phyloP scores from a whole-genome alignment of 2,113 vertebrate species.

The Menura novaehollandiae region DNA sequence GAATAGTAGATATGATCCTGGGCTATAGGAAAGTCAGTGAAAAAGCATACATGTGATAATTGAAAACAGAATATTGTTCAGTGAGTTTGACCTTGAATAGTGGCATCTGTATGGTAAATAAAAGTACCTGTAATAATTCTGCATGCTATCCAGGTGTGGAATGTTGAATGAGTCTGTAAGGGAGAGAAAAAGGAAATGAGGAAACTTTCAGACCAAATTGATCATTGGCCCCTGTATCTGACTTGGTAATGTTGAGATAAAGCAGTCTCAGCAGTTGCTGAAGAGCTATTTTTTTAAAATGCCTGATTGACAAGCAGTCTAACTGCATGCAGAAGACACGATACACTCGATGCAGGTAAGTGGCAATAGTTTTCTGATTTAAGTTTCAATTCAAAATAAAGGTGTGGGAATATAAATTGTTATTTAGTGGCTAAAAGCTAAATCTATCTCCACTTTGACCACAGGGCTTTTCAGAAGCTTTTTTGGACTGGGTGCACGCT shows the following conservation, averaged over 20 bases:
- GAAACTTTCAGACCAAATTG: background rate
- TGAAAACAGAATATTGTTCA: background rate
- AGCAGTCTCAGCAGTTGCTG: background rate
- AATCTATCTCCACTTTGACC: background rate
- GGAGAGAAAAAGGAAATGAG: conserved; percentile 20
- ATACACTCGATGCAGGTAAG: background rate
- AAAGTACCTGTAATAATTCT: conserved; percentile 94
- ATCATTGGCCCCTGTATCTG: background rate
- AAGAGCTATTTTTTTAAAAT: background rate
- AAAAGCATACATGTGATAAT: background rate
- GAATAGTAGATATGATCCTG: background rate
- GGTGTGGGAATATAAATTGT: background rate
- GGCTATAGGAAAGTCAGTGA: background rate
- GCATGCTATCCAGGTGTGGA: conserved; percentile 83
- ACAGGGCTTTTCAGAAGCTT: background rate
- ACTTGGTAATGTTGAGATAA: background rate
- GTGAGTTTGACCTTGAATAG: background rate
- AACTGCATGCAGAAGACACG: background rate
- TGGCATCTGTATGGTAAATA: background rate
- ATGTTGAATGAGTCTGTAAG: conserved; percentile 92
- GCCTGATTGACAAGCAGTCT: background rate
- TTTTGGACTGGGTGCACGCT: background rate
- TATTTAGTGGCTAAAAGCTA: background rate
- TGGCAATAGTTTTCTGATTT: background rate
- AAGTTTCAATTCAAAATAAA: background rate